These are phyloP conservation scores for Verasper variegatus DNA, from an alignment of 2,113 vertebrate genomes.

Conservation along the genomic window DNA sequence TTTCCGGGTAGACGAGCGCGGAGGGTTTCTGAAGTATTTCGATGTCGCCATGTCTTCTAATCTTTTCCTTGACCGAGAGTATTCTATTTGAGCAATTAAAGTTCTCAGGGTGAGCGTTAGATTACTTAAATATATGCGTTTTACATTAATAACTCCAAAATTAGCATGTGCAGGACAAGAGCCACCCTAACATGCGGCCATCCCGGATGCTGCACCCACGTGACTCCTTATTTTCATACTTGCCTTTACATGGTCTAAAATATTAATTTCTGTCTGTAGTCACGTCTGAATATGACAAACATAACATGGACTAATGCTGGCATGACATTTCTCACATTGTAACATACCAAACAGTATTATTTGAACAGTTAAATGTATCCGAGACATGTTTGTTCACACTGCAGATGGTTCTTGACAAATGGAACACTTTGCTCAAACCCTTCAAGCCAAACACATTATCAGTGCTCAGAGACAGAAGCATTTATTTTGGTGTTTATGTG, in stretches of 20 bases:
- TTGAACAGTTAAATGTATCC: background rate
- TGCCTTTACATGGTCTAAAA: conserved; percentile 7
- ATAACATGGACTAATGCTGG: background rate
- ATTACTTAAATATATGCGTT: no score
- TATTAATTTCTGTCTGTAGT: background rate
- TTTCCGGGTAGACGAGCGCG: no score
- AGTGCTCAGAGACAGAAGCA: background rate
- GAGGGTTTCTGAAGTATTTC: no score
- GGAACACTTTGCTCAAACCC: conserved; percentile 4
- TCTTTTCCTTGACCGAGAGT: no score
- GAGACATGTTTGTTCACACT: background rate
- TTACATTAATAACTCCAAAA: no score
- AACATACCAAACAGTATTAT: background rate
- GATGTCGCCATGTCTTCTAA: no score
- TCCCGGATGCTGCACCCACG: no score
- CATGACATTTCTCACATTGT: background rate
- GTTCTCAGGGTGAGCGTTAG: no score
- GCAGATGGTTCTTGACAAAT: conserved; percentile 12
- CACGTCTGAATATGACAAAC: background rate
- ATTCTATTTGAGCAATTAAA: no score
- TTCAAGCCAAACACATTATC: conserved; percentile 1
- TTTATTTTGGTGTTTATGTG: no score
- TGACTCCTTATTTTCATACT: background rate
- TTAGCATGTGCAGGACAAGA: no score
- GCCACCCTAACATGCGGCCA: no score